Evolutionary conservation across 2,888 invertebrate species (phyloP).

Genomic region (Yponomeuta malinellus): DNA sequence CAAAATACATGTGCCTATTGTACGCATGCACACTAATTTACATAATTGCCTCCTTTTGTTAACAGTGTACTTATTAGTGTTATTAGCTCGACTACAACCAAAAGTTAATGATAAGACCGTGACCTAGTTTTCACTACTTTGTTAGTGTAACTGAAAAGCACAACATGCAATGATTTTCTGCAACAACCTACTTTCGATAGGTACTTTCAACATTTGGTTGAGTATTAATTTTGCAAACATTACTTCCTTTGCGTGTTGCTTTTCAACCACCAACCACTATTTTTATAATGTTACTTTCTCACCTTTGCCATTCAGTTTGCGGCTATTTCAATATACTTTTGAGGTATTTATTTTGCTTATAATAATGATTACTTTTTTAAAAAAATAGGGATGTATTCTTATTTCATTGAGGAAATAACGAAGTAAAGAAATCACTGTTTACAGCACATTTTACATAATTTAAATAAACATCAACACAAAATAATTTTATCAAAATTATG

Average conservation of each 20-base stretch:
- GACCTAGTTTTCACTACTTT: slow-evolving; percentile 13
- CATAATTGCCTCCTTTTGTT: slow-evolving; percentile 13
- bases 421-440: too few species aligned
- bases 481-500: neutral
- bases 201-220: neutral
- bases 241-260: neutral
- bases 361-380: too few species aligned
- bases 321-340: too few species aligned
- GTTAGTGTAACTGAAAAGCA: slow-evolving; percentile 6
- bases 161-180: slow-evolving; percentile 12
- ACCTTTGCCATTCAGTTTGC: too few species aligned
- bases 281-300: too few species aligned
- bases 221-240: neutral
- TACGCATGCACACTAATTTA: slow-evolving; percentile 1
- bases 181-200: neutral
- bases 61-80: slow-evolving; percentile 13
- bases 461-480: neutral
- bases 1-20: neutral
- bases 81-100: slow-evolving; percentile 11
- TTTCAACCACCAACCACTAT: too few species aligned
- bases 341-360: too few species aligned
- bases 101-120: slow-evolving; percentile 14
- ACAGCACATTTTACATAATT: too few species aligned
- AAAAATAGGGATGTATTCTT: too few species aligned
- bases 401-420: too few species aligned